Evolutionary conservation across 2,113 vertebrate genomes (phyloP).

Genomic region (Myanophis thanlyinensis): DNA sequence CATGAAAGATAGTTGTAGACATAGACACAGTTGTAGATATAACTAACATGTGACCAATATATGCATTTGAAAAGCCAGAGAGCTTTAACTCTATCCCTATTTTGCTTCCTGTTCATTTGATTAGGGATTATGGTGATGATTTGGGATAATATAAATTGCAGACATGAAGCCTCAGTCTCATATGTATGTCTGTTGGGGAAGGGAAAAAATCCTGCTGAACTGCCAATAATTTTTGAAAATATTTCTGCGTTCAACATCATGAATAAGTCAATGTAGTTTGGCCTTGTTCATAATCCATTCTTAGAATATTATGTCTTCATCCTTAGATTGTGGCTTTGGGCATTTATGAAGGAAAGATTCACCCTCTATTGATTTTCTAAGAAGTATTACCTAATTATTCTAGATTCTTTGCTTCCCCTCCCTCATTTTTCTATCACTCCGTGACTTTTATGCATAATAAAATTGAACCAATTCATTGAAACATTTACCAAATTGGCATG

Average conservation of each 20-base stretch:
- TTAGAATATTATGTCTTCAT: background rate
- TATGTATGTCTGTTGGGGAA: background rate
- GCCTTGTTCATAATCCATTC: background rate
- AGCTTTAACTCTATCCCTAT: background rate
- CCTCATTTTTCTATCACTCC: background rate
- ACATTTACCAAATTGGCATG: conserved; percentile 40
- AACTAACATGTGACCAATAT: background rate
- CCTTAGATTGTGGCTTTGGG: conserved; percentile 24
- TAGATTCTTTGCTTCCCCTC: conserved; percentile 38
- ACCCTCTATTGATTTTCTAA: conserved; percentile 32
- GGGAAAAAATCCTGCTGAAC: background rate
- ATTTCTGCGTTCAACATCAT: background rate
- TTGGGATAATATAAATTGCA: background rate
- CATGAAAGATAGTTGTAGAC: background rate
- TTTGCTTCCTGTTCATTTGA: background rate
- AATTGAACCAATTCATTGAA: conserved; percentile 62
- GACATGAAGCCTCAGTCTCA: too few relatives aligned
- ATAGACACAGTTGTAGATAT: background rate
- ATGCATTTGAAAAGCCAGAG: background rate
- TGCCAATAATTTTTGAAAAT: background rate
- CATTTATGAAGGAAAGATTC: conserved; percentile 55
- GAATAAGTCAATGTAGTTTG: background rate
- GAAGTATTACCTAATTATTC: conserved; percentile 43
- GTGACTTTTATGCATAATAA: conserved; percentile 43
- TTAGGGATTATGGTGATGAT: background rate